These are phyloP conservation scores for Apantesis nais DNA, from an alignment of 2,888 invertebrate species.

Conservation along the genomic window DNA sequence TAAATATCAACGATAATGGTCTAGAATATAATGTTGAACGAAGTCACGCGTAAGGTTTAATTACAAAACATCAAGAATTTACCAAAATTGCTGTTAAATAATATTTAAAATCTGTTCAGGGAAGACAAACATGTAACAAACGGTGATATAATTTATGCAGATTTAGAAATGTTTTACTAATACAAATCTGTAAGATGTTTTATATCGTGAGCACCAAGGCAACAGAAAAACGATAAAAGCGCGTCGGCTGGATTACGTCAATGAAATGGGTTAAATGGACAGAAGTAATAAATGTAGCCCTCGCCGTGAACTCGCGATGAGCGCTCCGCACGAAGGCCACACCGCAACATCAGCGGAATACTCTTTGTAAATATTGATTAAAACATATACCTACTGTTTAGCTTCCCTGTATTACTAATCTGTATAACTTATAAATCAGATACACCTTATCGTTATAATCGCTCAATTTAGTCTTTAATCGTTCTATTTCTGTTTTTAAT, in stretches of 20 bases:
- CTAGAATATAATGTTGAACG: not conserved
- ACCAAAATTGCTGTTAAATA: constrained; percentile 1
- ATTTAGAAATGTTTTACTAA: constrained; percentile 31
- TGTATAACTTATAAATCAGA: not conserved
- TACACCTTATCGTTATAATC: constrained; percentile 12
- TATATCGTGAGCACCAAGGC: constrained; percentile 44
- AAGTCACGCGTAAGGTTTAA: not conserved
- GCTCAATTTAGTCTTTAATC: not conserved
- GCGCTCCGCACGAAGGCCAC: constrained; percentile 67
- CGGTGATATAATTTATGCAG: constrained; percentile 32
- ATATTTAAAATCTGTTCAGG: constrained; percentile 26
- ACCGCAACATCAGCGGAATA: constrained; percentile 27
- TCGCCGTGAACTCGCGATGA: constrained; percentile 74
- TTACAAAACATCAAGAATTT: not conserved
- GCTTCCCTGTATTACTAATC: not conserved
- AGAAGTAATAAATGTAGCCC: constrained; percentile 76
- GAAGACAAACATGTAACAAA: constrained; percentile 31
- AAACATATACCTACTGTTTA: not conserved
- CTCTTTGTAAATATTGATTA: constrained; percentile 42
- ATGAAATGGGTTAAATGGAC: constrained; percentile 78
- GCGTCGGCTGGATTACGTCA: constrained; percentile 69
- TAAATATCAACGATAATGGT: not conserved
- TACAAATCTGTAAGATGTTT: constrained; percentile 30
- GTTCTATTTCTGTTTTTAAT: constrained; percentile 6
- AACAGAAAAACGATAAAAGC: constrained; percentile 58